phyloP scores from a whole-genome alignment of 2,113 vertebrate genomes.

The Gasterosteus nipponicus region DNA sequence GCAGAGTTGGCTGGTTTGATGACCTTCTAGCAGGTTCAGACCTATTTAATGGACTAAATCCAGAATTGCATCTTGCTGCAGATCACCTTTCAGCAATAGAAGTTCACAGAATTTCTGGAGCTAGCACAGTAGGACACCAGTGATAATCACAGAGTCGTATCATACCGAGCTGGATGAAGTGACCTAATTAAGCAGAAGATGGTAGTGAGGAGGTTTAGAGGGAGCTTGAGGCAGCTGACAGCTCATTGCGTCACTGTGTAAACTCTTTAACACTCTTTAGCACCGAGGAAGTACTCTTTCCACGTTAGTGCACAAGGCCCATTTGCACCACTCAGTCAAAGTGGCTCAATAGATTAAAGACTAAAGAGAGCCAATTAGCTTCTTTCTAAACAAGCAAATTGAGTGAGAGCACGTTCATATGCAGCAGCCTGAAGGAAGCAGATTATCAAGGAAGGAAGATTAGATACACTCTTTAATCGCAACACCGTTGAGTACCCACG shows the following conservation, averaged over 20 bases:
- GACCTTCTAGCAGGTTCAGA: conserved; percentile 18
- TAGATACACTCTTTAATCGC: background rate
- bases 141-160: conserved; percentile 76
- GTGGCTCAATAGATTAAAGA: conserved; percentile 36
- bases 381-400: conserved; percentile 45
- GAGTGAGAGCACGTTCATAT: conserved; percentile 7
- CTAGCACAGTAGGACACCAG: conserved; percentile 66
- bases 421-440: conserved; percentile 21
- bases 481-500: background rate
- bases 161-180: conserved; percentile 64
- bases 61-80: conserved; percentile 47
- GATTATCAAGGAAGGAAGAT: background rate
- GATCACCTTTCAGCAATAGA: conserved; percentile 52
- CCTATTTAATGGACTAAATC: conserved; percentile 51
- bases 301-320: conserved; percentile 29
- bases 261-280: conserved; percentile 73
- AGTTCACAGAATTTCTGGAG: conserved; percentile 67
- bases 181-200: conserved; percentile 74
- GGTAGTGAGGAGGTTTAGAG: conserved; percentile 50
- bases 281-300: conserved; percentile 48
- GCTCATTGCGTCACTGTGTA: conserved; percentile 69
- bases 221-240: conserved; percentile 69
- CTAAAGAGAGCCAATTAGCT: conserved; percentile 30
- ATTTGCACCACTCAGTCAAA: conserved; percentile 43
- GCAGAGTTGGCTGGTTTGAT: conserved; percentile 9